phyloP scores from a whole-genome alignment of 2,113 vertebrate species.

The Merops nubicus region DNA sequence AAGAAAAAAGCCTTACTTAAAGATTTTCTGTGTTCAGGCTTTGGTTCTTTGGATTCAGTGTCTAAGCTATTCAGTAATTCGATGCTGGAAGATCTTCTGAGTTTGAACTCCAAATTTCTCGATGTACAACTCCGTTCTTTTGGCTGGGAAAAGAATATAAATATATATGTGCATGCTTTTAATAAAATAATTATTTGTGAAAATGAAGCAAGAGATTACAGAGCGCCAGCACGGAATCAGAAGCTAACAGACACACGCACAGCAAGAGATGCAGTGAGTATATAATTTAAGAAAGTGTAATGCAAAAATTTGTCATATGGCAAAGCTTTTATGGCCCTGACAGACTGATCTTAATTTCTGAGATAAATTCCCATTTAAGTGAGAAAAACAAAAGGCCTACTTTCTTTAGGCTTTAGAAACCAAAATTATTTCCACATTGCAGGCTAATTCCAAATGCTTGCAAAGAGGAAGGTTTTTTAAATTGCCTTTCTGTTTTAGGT shows the following conservation, averaged over 20 bases:
- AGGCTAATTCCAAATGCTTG: conserved; percentile 19
- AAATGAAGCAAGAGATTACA: conserved; percentile 6
- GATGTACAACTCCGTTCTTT: conserved; percentile 65
- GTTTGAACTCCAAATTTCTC: conserved; percentile 69
- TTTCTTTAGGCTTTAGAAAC: conserved; percentile 33
- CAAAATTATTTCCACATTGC: conserved; percentile 59
- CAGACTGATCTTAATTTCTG: conserved; percentile 57
- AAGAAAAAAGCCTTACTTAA: conserved; percentile 79
- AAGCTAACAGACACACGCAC: conserved; percentile 10
- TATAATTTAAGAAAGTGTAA: conserved; percentile 49
- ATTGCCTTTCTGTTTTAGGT: conserved; percentile 24
- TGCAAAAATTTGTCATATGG: conserved; percentile 52
- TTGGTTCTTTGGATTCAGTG: conserved; percentile 81
- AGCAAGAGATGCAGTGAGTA: conserved; percentile 32
- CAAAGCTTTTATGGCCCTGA: conserved; percentile 44
- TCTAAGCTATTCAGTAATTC: conserved; percentile 80
- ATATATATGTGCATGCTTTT: background rate
- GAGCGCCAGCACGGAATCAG: background rate
- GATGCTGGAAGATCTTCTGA: conserved; percentile 82
- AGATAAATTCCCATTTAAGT: conserved; percentile 50
- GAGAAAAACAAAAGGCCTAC: conserved; percentile 47
- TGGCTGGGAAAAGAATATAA: conserved; percentile 67
- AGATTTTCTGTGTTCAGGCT: conserved; percentile 85
- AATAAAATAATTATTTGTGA: conserved; percentile 38
- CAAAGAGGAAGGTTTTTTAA: conserved; percentile 8